Base-by-base conservation (phyloP, 2,797 vertebrate genomes). In the Picus viridis region DNA sequence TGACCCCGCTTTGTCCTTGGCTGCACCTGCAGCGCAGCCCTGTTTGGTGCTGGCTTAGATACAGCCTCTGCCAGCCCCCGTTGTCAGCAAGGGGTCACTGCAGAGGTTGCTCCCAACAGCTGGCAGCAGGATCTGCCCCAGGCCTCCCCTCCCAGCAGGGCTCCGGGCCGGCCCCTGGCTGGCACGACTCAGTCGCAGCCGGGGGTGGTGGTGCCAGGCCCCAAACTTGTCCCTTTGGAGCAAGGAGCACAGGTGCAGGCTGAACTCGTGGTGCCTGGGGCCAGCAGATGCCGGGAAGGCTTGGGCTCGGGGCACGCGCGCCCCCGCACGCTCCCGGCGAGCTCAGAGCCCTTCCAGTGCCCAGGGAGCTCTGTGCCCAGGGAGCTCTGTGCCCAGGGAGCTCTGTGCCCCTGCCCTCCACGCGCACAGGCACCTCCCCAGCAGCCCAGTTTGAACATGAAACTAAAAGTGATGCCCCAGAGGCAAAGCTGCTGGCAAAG, bases 201-300 rank as follows among this genome's bases (percentile, higher is more conserved):
- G 43, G 63, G 6, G 20, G 53, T 32, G 30, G 32, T 2, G 19
- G 67, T 80, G 87, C 93, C 95, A 91, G 90, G 51, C 58, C 36
- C 56, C 86, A 15, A 3, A 7, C 16, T 51, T 5, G 10, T 30
- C 15, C 7, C 61, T 64, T 9, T 8, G 91, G 80, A 51, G 45
- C 30, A 10, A 71, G 85, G 3, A 47, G 68, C 82, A 67, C 95
- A 95, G 94, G 94, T 96, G 94, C 89, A 34, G 86, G 83, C 62
- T 63, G 57, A 45, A 12, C 90, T 49, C 53, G 0, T 27, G 56
- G 3, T 8, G 62, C 43, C 7, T 1, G 20, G 63, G 41, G 76
- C 49, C 17, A 12, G 29, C 30, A 1, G 61, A 12, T 65, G 22
- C 65, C 80, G n/a, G n/a, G n/a, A n/a, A n/a, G n/a, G n/a, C n/a